Base-by-base conservation (phyloP, 2,113 vertebrate genomes). In the Muntiacus reevesi region DNA sequence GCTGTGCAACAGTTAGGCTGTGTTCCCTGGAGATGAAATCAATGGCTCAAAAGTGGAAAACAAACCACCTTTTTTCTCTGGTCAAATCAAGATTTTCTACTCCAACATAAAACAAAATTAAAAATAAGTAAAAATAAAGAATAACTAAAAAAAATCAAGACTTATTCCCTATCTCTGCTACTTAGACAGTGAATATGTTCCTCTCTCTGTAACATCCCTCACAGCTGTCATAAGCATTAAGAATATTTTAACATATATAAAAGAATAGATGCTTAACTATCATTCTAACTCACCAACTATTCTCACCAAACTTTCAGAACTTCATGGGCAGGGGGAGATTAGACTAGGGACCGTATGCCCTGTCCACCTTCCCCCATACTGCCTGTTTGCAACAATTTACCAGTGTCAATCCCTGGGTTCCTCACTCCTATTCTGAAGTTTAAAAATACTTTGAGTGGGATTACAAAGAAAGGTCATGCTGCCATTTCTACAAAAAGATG, bases 381-480 rank as follows among this genome's bases (percentile, higher is more conserved):
- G 50, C 25, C 21, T 93, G 40, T 27, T 50, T 84, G 43, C 17
- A 52, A 90, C 45, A 47, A 67, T 55, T 94, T 83, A 90, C 43
- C 74, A 91, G 33, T 74, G 67, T 43, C 30, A 50, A 79, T 0
- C 4, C 40, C 55, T 62, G 45, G 67, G 62, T 25, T 95, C 36
- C 55, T 89, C 30, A 67, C 47, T 91, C 55, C 16, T 62, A 74
- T 88, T 93, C 28, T 78, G n/a, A 90, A 96, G 67, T 92, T 94
- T 93, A 91, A 96, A 93, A 95, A 93, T 87, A 93, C 45, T 95
- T 74, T 30, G 62, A 92, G 30, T 45, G 43, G 28, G 40, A 83
- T 60, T 92, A 30, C 87, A 92, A 97, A 91, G 86, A 95, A 92
- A 96, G 71, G 92, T 96, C 33, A 85, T 88, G 81, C 57, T 95